Base-by-base conservation (phyloP, 2,888 invertebrate genomes). In the Apamea epomidion region DNA sequence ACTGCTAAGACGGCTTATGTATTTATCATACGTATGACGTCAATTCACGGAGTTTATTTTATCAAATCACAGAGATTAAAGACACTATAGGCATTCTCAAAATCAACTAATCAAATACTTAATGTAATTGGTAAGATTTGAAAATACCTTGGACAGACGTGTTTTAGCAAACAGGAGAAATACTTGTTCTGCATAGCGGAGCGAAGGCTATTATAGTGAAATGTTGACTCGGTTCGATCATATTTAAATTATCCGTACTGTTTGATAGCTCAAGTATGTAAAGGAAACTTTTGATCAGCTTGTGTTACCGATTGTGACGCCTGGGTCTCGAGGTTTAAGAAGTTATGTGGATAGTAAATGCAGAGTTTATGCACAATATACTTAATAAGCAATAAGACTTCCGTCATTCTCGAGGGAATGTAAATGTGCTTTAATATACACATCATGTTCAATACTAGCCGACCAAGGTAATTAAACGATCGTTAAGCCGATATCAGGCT, bases 331-430 rank as follows among this genome's bases (percentile, higher is more conserved):
- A 37, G 42, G 12, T 51, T 71, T 48, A 7, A n/a, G 58, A 21
- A 54, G 25, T 37, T 37, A 16, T n/a, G n/a, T 79, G 64, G 8
- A n/a, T 72, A 69, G 32, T 60, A 37, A 84, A 62, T 51, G 65
- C 21, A n/a, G 51, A 73, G 48, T 51, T 58, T 62, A 75, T 72
- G 75, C 83, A 85, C 83, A 85, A 80, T 64, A 72, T 85, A 83
- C 74, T 85, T 83, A 75, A 32, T 80, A 68, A 75, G 21, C n/a
- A 74, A 64, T 80, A 72, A 83, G 70, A 80, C 21, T 74, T 60
- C 42, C 7, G 54, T 1, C 60, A 25, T 70, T 62, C 45, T 51
- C 37, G 42, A 79, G 18, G 48, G 69, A 42, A 60, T 74, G 32
- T 48, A 4, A 37, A 68, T 84, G n/a, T 72, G 69, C 29, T 54